Conservation (phyloP, 1,140 invertebrate genomes). For the Papilio aristodemus region DNA sequence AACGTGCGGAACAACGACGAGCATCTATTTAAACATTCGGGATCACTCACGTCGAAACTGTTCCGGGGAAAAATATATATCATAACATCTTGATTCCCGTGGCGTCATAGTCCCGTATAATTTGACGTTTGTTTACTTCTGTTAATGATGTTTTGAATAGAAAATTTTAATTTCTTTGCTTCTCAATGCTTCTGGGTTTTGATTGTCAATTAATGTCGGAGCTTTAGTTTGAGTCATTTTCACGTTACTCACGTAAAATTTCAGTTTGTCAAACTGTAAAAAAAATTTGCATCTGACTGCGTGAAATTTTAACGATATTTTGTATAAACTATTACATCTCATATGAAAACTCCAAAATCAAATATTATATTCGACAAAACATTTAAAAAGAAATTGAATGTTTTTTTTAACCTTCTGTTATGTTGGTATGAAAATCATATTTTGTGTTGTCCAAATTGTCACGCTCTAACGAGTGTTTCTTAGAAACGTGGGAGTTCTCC, state of each 20-base stretch:
- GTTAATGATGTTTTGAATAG: not conserved
- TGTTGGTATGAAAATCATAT: not conserved
- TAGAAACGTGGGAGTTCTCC: constrained; percentile 62
- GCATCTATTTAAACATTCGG: not conserved
- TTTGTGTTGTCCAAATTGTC: constrained; percentile 53
- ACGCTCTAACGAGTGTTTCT: constrained; percentile 62
- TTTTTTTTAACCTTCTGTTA: not conserved
- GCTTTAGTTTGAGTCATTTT: no score
- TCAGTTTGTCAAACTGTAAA: no score
- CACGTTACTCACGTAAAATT: no score
- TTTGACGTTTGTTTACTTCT: constrained; percentile 41
- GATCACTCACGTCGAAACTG: constrained; percentile 36
- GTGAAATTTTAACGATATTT: no score
- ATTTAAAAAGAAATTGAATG: not conserved
- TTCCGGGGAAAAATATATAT: constrained; percentile 42
- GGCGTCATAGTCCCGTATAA: constrained; percentile 34
- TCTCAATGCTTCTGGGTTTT: not conserved
- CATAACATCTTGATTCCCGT: constrained; percentile 33
- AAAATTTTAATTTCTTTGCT: not conserved
- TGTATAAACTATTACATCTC: not conserved
- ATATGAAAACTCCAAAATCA: not conserved
- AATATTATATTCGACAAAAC: not conserved
- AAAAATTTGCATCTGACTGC: no score
- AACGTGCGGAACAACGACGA: not conserved
- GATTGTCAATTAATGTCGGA: no score